phyloP scores from a whole-genome alignment of 92 coral and sea anemone genomes.

The Ricordea florida region DNA sequence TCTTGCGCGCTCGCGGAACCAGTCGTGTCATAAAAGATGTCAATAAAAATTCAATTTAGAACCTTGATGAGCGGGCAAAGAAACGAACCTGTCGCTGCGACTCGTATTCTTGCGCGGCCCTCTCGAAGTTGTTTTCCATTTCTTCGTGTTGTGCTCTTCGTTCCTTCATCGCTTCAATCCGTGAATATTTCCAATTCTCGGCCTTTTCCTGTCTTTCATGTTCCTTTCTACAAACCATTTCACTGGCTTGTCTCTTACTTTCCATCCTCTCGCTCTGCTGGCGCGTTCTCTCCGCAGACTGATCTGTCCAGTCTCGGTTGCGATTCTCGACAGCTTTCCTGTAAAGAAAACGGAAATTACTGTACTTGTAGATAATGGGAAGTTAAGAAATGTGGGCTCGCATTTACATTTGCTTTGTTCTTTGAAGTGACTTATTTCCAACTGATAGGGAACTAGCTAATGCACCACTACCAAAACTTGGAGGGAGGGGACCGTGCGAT shows the following conservation, averaged over 20 bases:
- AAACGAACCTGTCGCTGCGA: conserved; percentile 85
- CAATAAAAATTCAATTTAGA: too few relatives aligned
- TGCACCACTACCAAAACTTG: too few relatives aligned
- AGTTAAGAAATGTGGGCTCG: too few relatives aligned
- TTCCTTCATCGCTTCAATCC: conserved; percentile 80
- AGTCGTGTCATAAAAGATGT: too few relatives aligned
- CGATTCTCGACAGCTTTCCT: conserved; percentile 77
- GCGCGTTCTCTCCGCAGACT: conserved; percentile 49
- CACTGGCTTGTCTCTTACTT: conserved; percentile 54
- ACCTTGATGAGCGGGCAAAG: too few relatives aligned
- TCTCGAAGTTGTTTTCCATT: conserved; percentile 83
- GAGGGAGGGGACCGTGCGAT: too few relatives aligned
- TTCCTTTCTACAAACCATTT: conserved; percentile 62
- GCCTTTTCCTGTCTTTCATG: conserved; percentile 77
- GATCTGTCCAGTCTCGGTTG: conserved; percentile 61
- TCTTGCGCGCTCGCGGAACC: too few relatives aligned
- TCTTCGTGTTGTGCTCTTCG: conserved; percentile 73
- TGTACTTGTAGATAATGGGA: too few relatives aligned
- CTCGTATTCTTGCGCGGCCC: conserved; percentile 64
- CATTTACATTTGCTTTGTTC: too few relatives aligned
- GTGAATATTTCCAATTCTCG: conserved; percentile 79
- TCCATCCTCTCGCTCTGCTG: conserved; percentile 63
- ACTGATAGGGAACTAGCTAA: too few relatives aligned
- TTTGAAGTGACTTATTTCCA: too few relatives aligned
- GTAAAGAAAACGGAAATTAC: neutral